A percentile compares a stretch with the other conserved stretches of the same genome.
These are phyloP conservation scores for Diachrysia chrysitis DNA, from an alignment of 2,888 invertebrate species.

Conservation along the genomic window DNA sequence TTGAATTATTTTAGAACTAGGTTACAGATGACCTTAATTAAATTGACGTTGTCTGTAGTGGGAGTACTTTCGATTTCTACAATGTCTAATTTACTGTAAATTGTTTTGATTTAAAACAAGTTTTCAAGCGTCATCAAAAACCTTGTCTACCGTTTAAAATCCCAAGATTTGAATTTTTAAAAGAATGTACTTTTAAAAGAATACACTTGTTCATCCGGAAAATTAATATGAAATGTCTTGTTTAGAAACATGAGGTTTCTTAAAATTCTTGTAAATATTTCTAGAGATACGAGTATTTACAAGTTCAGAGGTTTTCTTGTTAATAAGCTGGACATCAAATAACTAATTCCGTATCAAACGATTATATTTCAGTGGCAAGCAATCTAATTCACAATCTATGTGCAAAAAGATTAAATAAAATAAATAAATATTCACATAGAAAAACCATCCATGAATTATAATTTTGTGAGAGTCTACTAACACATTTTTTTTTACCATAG, in stretches of 20 bases:
- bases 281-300: neutral
- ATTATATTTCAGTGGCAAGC: neutral
- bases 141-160: neutral
- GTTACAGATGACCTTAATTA: too few species aligned
- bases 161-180: constrained; percentile 15
- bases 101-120: neutral
- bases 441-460: too few species aligned
- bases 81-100: too few species aligned
- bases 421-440: too few species aligned
- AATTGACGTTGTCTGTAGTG: too few species aligned
- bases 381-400: too few species aligned
- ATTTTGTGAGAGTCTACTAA: too few species aligned
- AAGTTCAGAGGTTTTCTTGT: neutral
- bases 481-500: too few species aligned
- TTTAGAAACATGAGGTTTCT: constrained; percentile 25
- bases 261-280: neutral
- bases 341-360: neutral
- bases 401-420: too few species aligned
- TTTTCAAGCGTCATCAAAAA: neutral
- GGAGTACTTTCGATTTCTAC: too few species aligned
- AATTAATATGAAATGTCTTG: constrained; percentile 25
- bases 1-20: too few species aligned
- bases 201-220: constrained; percentile 16
- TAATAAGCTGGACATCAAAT: neutral
- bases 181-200: constrained; percentile 13